phyloP scores from a whole-genome alignment of 2,113 vertebrate genomes.

The Salvelinus fontinalis region DNA sequence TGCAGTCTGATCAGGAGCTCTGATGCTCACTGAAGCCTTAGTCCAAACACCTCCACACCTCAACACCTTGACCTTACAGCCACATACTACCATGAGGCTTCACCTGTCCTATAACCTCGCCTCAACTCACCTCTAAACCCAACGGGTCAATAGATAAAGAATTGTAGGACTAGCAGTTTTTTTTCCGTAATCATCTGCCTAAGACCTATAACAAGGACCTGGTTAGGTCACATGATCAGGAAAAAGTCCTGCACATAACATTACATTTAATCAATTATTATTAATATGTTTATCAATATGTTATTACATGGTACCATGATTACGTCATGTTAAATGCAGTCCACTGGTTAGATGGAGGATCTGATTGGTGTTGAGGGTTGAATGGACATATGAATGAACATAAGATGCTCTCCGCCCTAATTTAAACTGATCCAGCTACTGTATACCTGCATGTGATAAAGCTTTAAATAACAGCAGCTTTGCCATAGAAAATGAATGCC shows the following conservation, averaged over 20 bases:
- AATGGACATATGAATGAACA: neutral
- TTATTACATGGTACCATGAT: constrained; percentile 13
- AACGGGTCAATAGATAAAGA: no score
- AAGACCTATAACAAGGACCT: no score
- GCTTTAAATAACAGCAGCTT: neutral
- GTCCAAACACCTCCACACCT: constrained; percentile 17
- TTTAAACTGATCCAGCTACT: neutral
- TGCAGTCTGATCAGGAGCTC: constrained; percentile 37
- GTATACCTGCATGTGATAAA: constrained; percentile 10
- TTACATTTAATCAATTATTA: constrained; percentile 9
- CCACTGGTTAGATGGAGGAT: constrained; percentile 7
- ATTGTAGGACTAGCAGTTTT: no score
- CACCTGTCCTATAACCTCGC: no score
- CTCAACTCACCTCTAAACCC: no score
- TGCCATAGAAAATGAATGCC: neutral
- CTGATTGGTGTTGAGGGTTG: constrained; percentile 4
- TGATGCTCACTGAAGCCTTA: constrained; percentile 23
- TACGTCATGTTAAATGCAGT: neutral
- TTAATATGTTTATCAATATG: neutral
- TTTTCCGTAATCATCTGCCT: no score
- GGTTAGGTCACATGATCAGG: no score
- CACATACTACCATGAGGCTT: no score
- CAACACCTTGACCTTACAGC: constrained; percentile 53
- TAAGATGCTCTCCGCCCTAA: neutral
- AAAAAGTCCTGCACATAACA: no score